Base-by-base conservation (phyloP, 2,113 vertebrate species). In the Seriola rivoliana region DNA sequence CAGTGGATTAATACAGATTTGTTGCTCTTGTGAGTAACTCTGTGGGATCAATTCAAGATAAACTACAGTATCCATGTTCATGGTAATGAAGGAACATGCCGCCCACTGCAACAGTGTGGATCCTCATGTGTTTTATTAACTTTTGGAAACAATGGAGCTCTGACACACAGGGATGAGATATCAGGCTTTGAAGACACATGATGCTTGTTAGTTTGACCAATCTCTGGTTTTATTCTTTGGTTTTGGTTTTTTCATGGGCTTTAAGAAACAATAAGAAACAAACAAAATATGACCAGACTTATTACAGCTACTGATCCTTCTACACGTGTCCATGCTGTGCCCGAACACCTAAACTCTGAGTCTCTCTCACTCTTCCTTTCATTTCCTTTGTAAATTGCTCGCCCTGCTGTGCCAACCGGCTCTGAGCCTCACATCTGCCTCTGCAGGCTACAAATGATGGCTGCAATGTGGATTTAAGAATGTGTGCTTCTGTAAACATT, bases 341-440 rank as follows among this genome's bases (percentile, higher is more conserved):
- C 54, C 59, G 63, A 48, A 54, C 77, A 46, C 59, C 58, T 80
- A 60, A 57, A 72, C 81, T 64, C 44, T 0, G 54, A 67, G 17
- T 64, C 29, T 74, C 59, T 71, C 80, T 77, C 75, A 71, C 80
- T 40, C 59, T 76, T 23, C 44, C 60, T 82, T 50, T 60, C 63
- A n/a, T 76, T 85, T 78, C 77, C 75, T 79, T 76, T 74, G 62
- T 19, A 23, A 58, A 81, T 67, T 11, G 1, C 80, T 75, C 4
- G 19, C 52, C 83, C 80, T 23, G 82, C 88, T 88, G 75, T 79
- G 85, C 78, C 84, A 58, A 76, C 62, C 72, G 32, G 40, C 57
- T 82, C 62, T 23, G 72, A 65, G 90, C 44, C 84, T 77, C 86
- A 84, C 87, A 80, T 82, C 89, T 79, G 72, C 71, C 85, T 80